A percentile compares a stretch with the other conserved stretches of the same genome.
These are phyloP conservation scores for Psammodynastes pulverulentus DNA, from an alignment of 2,113 vertebrate genomes.

Conservation along the genomic window DNA sequence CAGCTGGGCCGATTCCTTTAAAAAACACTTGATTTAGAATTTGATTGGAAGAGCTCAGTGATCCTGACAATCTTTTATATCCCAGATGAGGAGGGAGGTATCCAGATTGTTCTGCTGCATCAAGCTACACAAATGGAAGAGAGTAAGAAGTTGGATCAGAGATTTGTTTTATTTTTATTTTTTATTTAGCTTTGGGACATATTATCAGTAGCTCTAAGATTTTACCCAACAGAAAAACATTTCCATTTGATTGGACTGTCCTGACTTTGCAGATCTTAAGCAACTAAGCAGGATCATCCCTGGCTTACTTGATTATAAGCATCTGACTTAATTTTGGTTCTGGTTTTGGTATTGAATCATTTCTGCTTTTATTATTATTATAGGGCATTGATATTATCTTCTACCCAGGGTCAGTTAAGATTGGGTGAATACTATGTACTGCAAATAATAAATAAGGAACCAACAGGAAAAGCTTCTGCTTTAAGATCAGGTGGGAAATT, in stretches of 20 bases:
- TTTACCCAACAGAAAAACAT: neutral
- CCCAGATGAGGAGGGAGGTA: neutral
- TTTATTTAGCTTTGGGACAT: neutral
- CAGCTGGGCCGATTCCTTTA: neutral
- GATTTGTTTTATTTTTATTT: neutral
- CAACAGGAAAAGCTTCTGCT: neutral
- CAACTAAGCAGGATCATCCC: neutral
- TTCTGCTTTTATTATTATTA: neutral
- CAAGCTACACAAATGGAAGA: neutral
- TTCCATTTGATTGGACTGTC: neutral
- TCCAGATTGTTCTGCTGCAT: neutral
- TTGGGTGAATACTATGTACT: neutral
- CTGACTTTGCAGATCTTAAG: neutral
- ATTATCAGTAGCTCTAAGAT: neutral
- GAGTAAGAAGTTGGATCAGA: neutral
- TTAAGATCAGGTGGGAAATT: neutral
- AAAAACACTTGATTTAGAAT: neutral
- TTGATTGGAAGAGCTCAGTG: neutral
- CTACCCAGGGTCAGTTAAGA: neutral
- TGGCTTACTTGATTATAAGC: neutral
- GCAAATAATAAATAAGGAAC: neutral
- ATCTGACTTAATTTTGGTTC: neutral
- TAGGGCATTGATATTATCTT: neutral
- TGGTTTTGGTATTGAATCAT: neutral
- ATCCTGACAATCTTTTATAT: neutral